Evolutionary conservation across 2,113 vertebrate genomes (phyloP), one percentile per base, ranked within the genome.

Genomic region (rat (Rattus norvegicus)): DNA sequence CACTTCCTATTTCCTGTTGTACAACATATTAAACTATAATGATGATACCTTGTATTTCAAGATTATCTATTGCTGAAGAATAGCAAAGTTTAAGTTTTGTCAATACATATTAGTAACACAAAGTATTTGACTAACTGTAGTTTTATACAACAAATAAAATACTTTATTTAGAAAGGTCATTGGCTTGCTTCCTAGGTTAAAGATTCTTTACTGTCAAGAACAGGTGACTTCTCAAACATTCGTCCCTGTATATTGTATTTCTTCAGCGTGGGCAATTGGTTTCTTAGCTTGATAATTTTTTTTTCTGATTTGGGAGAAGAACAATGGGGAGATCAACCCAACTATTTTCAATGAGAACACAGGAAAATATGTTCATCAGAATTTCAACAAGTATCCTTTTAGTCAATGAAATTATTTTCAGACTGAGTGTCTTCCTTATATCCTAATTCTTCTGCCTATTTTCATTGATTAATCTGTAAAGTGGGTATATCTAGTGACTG

Each of bases 321-420:
- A 20, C 43, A 94, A 92, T 86, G 91, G 26, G 39, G 93, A 97
- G 97, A 79, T 81, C 2, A 91, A 67, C 79, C 36, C 83, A 95
- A 88, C 94, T 96, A 94, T 91, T 88, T 97, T 97, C 59, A 88
- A 5, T 56, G 65, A 76, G 13, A 97, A 91, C 30, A 91, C 36
- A 92, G 75, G 75, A 19, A 94, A 93, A 85, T 13, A 4, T 81
- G 36, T n/a, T 89, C 86, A 9, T 22, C 88, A 49, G 17, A 72
- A 79, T 93, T 97, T 92, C 75, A 95, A 33, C 54, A 91, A 90
- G 73, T 70, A 7, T 49, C 39, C 16, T 69, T 10, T 83, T 89
- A 76, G 52, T 90, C 84, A 90, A 72, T 69, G 26, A 90, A 95
- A 87, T 80, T 2, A 75, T 73, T 54, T 75, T 5, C 70, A 90